phyloP scores from a whole-genome alignment of 2,797 vertebrate genomes.

The Squalus acanthias region DNA sequence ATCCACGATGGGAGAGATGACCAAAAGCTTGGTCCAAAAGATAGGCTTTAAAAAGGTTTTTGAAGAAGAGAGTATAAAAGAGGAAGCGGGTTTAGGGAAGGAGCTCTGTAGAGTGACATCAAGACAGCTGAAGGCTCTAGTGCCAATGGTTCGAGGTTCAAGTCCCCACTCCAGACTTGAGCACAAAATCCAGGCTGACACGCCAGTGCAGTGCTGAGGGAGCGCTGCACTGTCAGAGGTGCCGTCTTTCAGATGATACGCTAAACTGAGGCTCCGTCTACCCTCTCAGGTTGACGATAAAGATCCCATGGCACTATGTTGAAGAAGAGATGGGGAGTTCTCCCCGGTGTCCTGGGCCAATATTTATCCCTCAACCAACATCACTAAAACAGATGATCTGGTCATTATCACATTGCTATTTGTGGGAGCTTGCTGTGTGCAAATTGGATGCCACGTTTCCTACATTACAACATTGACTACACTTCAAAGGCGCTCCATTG shows the following conservation, averaged over 20 bases:
- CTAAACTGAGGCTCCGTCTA: background rate
- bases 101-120: background rate
- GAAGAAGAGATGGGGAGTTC: background rate
- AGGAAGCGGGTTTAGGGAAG: background rate
- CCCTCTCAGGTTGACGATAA: background rate
- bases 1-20: no score
- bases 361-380: background rate
- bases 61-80: background rate
- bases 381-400: background rate
- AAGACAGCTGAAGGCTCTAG: background rate
- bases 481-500: background rate
- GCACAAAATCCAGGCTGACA: background rate
- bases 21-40: no score
- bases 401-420: background rate
- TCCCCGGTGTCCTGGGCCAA: background rate
- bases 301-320: background rate
- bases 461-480: background rate
- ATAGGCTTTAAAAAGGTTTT: background rate
- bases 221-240: background rate
- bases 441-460: background rate
- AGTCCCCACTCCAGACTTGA: background rate
- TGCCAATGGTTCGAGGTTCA: background rate
- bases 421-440: background rate
- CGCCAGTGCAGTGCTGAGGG: background rate
- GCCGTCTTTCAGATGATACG: background rate